These are phyloP conservation scores for Pseudomugil tenellus DNA, from an alignment of 2,797 vertebrate species.

Conservation along the genomic window DNA sequence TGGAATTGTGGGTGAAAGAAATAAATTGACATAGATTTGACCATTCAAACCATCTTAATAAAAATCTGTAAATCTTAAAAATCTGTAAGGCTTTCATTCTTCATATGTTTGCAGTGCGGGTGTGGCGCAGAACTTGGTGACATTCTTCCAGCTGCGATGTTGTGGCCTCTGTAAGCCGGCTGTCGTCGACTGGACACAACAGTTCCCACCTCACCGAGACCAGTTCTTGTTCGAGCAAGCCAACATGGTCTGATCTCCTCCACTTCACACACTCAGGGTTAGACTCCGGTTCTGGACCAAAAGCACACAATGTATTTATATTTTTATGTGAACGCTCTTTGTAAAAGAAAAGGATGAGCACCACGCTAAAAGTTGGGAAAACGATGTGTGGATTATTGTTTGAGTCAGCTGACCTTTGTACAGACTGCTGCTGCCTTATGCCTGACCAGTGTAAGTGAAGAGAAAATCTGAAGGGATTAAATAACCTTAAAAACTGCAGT, in stretches of 20 bases:
- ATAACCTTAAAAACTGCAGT: slow-evolving; percentile 43
- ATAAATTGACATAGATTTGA: too few species aligned
- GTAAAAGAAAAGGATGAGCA: slow-evolving; percentile 29
- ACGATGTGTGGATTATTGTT: slow-evolving; percentile 38
- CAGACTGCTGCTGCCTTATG: slow-evolving; percentile 75
- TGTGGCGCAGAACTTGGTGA: slow-evolving; percentile 88
- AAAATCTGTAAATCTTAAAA: too few species aligned
- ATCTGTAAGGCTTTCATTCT: too few species aligned
- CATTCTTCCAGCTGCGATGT: slow-evolving; percentile 93
- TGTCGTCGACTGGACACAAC: slow-evolving; percentile 91
- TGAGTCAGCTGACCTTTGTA: slow-evolving; percentile 55
- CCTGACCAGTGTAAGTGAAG: slow-evolving; percentile 53
- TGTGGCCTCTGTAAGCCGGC: slow-evolving; percentile 89
- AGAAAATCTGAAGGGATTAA: slow-evolving; percentile 14
- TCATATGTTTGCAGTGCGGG: slow-evolving; percentile 81
- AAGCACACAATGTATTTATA: slow-evolving; percentile 72
- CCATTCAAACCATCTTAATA: too few species aligned
- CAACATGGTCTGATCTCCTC: slow-evolving; percentile 82
- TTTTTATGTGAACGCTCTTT: slow-evolving; percentile 42
- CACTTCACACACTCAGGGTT: slow-evolving; percentile 36
- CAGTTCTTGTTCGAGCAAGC: slow-evolving; percentile 79
- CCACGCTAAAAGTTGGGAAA: slow-evolving; percentile 17
- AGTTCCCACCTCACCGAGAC: slow-evolving; percentile 82
- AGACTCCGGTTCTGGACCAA: slow-evolving; percentile 67
- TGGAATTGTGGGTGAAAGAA: too few species aligned